Conservation (phyloP, 1,140 invertebrate species). For the Polypedilum pembai region DNA sequence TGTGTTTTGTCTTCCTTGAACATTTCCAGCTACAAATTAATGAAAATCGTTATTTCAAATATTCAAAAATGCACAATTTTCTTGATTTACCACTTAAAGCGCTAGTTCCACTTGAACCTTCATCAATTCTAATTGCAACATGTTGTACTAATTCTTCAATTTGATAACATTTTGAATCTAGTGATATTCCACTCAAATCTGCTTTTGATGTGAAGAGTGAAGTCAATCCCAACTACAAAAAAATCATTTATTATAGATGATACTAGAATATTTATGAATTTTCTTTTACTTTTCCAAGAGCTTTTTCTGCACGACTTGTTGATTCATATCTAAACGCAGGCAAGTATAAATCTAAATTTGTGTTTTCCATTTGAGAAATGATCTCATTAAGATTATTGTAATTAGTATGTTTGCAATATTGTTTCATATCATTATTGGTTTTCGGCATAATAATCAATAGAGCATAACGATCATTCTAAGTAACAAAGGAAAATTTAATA, state of each 20-base stretch:
- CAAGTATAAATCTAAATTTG: conserved; percentile 33
- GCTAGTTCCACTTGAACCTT: conserved; percentile 39
- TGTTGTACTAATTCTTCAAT: conserved; percentile 55
- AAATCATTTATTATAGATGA: not conserved
- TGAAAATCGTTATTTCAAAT: conserved; percentile 32
- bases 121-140: conserved; percentile 52
- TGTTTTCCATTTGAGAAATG: not conserved
- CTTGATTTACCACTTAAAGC: conserved; percentile 30
- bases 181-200: conserved; percentile 49
- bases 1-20: conserved; percentile 36
- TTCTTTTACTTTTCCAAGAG: conserved; percentile 34
- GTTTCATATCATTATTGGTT: conserved; percentile 46
- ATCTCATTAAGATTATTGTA: conserved; percentile 24
- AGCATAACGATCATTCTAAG: conserved; percentile 49
- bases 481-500: conserved; percentile 29
- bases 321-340: conserved; percentile 41
- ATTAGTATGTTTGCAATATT: conserved; percentile 41
- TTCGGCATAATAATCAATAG: conserved; percentile 49
- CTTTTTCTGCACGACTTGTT: conserved; percentile 39
- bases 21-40: conserved; percentile 31
- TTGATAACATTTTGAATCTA: conserved; percentile 46
- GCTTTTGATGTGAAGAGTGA: conserved; percentile 50
- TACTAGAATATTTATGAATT: not conserved
- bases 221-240: conserved; percentile 48
- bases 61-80: not conserved